A percentile compares a stretch with the other conserved stretches of the same genome.
These are phyloP conservation scores for Siphlonurus alternatus DNA, from an alignment of 2,888 invertebrate genomes.

Conservation along the genomic window DNA sequence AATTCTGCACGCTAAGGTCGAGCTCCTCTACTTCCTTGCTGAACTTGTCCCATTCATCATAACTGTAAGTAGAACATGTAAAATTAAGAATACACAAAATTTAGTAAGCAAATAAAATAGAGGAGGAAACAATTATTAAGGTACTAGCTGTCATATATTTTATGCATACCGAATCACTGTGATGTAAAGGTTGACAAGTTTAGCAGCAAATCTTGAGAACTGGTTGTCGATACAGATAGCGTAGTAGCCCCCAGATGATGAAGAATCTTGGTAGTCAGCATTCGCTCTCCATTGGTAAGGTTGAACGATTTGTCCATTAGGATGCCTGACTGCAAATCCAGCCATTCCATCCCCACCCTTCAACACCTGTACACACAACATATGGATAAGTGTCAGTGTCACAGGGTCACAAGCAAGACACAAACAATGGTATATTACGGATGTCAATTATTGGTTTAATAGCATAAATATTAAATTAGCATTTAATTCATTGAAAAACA, in stretches of 20 bases:
- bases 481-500: too few relatives aligned
- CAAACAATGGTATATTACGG: too few relatives aligned
- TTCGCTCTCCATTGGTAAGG: constrained; percentile 85
- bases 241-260: constrained; percentile 69
- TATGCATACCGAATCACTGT: constrained; percentile 53
- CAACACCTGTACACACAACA: constrained; percentile 45
- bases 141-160: not conserved
- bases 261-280: constrained; percentile 74
- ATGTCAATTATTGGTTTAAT: too few relatives aligned
- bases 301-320: constrained; percentile 65
- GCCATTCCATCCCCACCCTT: constrained; percentile 90
- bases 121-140: not conserved
- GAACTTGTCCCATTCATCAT: constrained; percentile 86
- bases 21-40: constrained; percentile 75
- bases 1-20: constrained; percentile 76
- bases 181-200: constrained; percentile 75
- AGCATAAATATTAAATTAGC: too few relatives aligned
- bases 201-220: constrained; percentile 78
- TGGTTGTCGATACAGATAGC: constrained; percentile 86
- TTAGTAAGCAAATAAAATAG: not conserved
- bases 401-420: too few relatives aligned
- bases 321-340: constrained; percentile 78
- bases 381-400: not conserved
- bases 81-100: not conserved
- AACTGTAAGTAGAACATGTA: constrained; percentile 30